Percentiles rank a stretch among this genome's conserved stretches.
These are phyloP conservation scores for Panurus biarmicus DNA, from an alignment of 2,113 vertebrate species.

Conservation along the genomic window DNA sequence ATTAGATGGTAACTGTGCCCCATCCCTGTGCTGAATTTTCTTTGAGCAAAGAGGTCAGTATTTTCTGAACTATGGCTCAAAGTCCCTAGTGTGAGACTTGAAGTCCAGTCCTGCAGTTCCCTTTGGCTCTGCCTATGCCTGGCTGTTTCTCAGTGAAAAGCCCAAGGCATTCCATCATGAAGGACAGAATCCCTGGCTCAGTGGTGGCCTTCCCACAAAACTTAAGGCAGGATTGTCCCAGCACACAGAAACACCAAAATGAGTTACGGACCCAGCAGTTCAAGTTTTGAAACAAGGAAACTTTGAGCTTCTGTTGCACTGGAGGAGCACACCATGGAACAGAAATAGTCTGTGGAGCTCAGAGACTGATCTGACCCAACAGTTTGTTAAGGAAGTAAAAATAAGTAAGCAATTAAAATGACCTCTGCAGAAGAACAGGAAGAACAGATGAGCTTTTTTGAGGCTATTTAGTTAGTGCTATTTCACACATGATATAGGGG, in stretches of 20 bases:
- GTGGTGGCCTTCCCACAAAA: neutral
- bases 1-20: neutral
- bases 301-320: neutral
- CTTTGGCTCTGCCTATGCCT: accelerated
- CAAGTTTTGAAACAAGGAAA: neutral
- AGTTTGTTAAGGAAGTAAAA: neutral
- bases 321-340: neutral
- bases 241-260: neutral
- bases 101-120: neutral
- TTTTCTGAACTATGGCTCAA: neutral
- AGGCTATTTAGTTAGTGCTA: neutral
- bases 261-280: neutral
- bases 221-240: neutral
- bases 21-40: neutral
- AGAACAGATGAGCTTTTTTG: neutral
- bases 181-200: neutral
- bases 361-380: neutral
- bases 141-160: neutral
- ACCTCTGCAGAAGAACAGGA: neutral
- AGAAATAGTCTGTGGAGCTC: neutral
- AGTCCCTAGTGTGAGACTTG: neutral
- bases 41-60: neutral
- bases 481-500: neutral
- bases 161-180: neutral
- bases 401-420: neutral